Evolutionary conservation across 2,888 invertebrate species (phyloP).

Genomic region (Ischnura elegans): DNA sequence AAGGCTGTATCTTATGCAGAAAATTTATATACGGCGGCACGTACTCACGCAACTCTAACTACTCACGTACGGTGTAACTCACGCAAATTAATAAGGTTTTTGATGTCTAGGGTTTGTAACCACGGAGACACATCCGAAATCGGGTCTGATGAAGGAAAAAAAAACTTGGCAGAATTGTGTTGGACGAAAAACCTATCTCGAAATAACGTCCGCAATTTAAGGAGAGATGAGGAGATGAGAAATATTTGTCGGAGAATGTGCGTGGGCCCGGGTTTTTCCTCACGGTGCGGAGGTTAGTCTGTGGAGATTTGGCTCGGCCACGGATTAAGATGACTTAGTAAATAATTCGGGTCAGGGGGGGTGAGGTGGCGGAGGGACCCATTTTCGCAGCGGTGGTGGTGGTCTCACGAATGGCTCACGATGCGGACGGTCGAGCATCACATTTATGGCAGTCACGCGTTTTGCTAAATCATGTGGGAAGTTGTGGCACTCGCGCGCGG

Average conservation of each 20-base stretch:
- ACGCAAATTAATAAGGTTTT: not conserved
- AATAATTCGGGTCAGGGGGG: not conserved
- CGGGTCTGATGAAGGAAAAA: not conserved
- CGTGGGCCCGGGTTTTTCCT: not conserved
- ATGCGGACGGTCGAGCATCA: not conserved
- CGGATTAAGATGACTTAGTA: not conserved
- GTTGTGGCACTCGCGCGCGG: not conserved
- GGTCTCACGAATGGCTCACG: not conserved
- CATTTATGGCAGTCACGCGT: constrained; percentile 54
- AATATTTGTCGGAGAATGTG: not conserved
- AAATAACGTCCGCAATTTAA: not conserved
- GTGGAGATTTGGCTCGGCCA: not conserved
- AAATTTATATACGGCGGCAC: not conserved
- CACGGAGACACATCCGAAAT: not conserved
- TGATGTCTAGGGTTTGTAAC: not conserved
- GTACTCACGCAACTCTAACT: too few species aligned
- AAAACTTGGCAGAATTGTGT: not conserved
- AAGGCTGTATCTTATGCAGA: not conserved
- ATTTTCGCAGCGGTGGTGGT: not conserved
- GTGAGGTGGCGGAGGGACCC: not conserved
- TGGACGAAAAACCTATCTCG: not conserved
- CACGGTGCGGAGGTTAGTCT: not conserved
- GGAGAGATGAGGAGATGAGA: not conserved
- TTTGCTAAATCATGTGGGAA: constrained; percentile 62
- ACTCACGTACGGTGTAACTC: too few species aligned